These are phyloP conservation scores for Gonocerus acuteangulatus DNA, from an alignment of 2,888 invertebrate species.

Conservation along the genomic window DNA sequence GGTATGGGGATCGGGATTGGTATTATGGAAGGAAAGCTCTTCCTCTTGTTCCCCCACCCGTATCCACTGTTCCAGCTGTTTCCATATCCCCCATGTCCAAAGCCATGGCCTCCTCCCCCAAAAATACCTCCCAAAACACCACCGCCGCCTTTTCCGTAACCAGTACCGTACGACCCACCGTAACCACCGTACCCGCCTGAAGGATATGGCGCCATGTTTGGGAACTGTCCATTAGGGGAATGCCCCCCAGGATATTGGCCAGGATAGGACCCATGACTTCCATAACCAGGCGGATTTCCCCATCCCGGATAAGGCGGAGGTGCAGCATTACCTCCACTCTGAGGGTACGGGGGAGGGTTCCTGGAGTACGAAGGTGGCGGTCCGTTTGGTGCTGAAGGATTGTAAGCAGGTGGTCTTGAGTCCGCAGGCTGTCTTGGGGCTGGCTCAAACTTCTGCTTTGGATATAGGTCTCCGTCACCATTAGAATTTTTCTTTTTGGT, in stretches of 20 bases:
- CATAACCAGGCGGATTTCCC: neutral
- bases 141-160: neutral
- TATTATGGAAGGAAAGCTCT: neutral
- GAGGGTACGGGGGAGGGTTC: constrained; percentile 6
- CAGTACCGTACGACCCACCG: neutral
- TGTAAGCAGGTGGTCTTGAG: neutral
- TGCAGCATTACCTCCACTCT: neutral
- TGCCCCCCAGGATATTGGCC: too few species aligned
- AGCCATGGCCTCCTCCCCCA: neutral
- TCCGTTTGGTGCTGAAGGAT: constrained; percentile 8
- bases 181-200: neutral
- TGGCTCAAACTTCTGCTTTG: neutral
- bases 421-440: neutral
- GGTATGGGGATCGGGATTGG: constrained; percentile 14
- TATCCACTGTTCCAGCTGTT: too few species aligned
- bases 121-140: neutral
- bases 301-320: constrained; percentile 7
- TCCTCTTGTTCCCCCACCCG: neutral
- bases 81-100: neutral
- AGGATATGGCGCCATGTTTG: neutral
- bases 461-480: neutral
- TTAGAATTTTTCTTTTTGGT: neutral
- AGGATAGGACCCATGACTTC: too few species aligned
- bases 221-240: neutral
- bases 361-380: constrained; percentile 7